phyloP scores from a whole-genome alignment of 2,113 vertebrate species.

The Tetrax tetrax region DNA sequence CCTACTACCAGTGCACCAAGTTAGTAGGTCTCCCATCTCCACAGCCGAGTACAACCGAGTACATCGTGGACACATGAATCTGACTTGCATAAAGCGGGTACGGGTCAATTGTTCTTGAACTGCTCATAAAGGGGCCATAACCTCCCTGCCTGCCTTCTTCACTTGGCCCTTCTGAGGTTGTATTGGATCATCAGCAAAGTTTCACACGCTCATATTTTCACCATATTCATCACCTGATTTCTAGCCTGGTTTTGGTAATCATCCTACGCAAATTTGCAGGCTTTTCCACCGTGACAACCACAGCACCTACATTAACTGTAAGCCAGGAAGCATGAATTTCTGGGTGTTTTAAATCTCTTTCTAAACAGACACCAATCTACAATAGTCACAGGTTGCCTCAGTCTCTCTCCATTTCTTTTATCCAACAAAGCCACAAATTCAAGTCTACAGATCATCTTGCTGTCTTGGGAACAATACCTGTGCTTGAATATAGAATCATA shows the following conservation, averaged over 20 bases:
- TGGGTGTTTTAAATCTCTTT: background rate
- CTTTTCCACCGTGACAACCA: background rate
- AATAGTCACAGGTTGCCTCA: background rate
- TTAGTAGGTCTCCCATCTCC: background rate
- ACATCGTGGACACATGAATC: background rate
- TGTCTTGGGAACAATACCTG: background rate
- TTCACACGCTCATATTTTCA: background rate
- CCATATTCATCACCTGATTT: background rate
- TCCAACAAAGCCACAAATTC: background rate
- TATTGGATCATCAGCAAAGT: background rate
- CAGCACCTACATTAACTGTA: background rate
- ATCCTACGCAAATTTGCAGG: background rate
- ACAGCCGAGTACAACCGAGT: fast-evolving
- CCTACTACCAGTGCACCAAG: too few species aligned
- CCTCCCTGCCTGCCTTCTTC: background rate
- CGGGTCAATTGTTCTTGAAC: fast-evolving
- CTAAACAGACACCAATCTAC: background rate
- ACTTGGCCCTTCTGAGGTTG: background rate
- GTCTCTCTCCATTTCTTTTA: background rate
- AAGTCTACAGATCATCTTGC: background rate
- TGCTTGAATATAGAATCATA: background rate
- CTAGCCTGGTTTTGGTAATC: background rate
- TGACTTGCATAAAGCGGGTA: background rate
- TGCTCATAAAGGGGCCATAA: background rate
- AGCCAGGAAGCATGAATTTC: background rate